Evolutionary conservation across 2,113 vertebrate genomes (phyloP), one percentile per base, ranked within the genome.

Genomic region (Crotalus horridus): DNA sequence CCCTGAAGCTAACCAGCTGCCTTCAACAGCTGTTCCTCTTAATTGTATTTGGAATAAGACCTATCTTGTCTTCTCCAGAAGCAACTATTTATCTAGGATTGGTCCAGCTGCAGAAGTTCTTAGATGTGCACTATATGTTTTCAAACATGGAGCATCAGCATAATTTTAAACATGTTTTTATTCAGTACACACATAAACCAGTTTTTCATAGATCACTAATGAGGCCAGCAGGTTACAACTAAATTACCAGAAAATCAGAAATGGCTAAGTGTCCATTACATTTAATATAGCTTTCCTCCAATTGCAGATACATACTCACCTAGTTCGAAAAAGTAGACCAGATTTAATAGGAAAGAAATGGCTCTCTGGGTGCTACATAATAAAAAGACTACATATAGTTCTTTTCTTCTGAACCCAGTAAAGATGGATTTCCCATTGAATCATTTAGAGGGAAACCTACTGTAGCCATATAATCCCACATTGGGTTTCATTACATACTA

Each of bases 131-230:
- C 39, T 39, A 10, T 9, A 89, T 24, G 54, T 56, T 56, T 89
- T 89, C 20, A 58, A 39, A 3, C 20, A 81, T 43, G 54, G 21
- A 39, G 2, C 88, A 89, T 33, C 17, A 56, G 11, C n/a, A 17
- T 56, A 89, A 81, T 81, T n/a, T n/a, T n/a, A n/a, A 87, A 54
- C 20, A 56, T 21, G 21, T 39, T 81, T 81, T 81, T 74, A 74
- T 81, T 43, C 74, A 23, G 20, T 81, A 43, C 74, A 81, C n/a
- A 43, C 33, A 81, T 21, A 43, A 81, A 81, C 33, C 74, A 86
- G 0, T 24, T 8, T 11, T 0, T 0, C 13, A 6, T 21, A 64
- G 29, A 33, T 85, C 90, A 85, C 12, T 26, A 85, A 74, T 54
- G 11, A 55, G 33, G 6, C 89, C 20, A 11, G 39, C 15, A 91